phyloP scores from a whole-genome alignment of 1,140 invertebrate species.

The Pseudoatta argentina region DNA sequence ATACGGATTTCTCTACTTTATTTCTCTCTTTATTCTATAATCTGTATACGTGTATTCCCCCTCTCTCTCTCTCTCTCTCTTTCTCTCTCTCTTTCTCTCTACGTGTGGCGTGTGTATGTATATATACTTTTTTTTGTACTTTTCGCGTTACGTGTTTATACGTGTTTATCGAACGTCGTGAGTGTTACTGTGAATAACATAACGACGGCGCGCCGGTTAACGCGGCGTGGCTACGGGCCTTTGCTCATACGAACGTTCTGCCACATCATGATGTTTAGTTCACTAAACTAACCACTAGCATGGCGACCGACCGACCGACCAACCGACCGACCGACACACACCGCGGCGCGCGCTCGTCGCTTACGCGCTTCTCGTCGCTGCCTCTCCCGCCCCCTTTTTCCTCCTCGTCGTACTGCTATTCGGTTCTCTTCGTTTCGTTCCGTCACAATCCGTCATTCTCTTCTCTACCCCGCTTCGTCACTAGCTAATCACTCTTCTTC shows the following conservation, averaged over 20 bases:
- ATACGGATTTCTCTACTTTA: conserved; percentile 15
- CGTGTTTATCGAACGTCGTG: conserved; percentile 80
- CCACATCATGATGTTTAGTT: conserved; percentile 87
- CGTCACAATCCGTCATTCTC: conserved; percentile 28
- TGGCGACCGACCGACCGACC: conserved; percentile 85
- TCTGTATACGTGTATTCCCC: conserved; percentile 38
- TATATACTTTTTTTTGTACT: conserved; percentile 72
- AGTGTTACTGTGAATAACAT: conserved; percentile 78
- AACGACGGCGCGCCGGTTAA: conserved; percentile 80
- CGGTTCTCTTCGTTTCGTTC: background rate
- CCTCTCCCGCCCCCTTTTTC: conserved; percentile 48
- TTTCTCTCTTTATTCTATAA: conserved; percentile 25
- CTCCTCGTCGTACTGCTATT: conserved; percentile 18
- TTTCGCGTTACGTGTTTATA: conserved; percentile 75
- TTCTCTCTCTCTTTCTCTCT: background rate
- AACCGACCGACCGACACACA: conserved; percentile 77
- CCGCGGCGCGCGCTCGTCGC: conserved; percentile 76
- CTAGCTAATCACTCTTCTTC: background rate
- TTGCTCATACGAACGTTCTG: conserved; percentile 84
- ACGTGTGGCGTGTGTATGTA: conserved; percentile 36
- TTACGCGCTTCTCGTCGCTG: conserved; percentile 68
- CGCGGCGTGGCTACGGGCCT: conserved; percentile 80
- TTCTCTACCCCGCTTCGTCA: background rate
- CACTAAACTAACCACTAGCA: conserved; percentile 87
- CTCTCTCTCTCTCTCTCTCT: background rate